Conservation (phyloP, 2,888 invertebrate genomes). For the Drosophila melanocephala region DNA sequence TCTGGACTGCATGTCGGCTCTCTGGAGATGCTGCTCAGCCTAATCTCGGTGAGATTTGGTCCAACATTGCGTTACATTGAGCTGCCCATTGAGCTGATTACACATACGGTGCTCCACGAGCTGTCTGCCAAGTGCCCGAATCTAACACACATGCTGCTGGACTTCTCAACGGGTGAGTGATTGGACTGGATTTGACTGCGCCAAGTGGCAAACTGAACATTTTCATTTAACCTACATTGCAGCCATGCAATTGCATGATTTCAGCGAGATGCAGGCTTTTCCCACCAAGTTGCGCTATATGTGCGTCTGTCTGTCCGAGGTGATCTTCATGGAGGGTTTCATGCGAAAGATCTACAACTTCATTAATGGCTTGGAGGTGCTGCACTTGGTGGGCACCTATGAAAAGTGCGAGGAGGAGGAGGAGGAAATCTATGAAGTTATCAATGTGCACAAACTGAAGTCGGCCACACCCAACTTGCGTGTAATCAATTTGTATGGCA, state of each 20-base stretch:
- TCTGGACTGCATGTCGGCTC: conserved; percentile 92
- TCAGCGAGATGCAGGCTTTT: conserved; percentile 99
- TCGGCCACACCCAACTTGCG: conserved; percentile 98
- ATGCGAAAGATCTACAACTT: conserved; percentile 99
- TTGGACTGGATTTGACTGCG: neutral
- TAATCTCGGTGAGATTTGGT: conserved; percentile 95
- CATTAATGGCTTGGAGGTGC: conserved; percentile 97
- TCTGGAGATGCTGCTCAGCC: conserved; percentile 93
- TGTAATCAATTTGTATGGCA: conserved; percentile 99
- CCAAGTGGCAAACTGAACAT: neutral
- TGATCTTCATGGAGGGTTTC: conserved; percentile 99
- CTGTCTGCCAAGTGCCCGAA: conserved; percentile 98
- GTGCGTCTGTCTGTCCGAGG: conserved; percentile 98
- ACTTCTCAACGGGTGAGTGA: conserved; percentile 93
- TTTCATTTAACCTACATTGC: conserved; percentile 19
- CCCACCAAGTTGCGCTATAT: conserved; percentile 98
- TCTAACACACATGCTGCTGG: conserved; percentile 97
- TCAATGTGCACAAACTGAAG: conserved; percentile 99
- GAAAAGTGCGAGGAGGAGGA: conserved; percentile 99
- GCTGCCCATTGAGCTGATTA: conserved; percentile 97
- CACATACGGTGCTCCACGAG: conserved; percentile 98
- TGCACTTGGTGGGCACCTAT: conserved; percentile 98
- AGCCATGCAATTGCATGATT: conserved; percentile 99
- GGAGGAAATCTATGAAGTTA: conserved; percentile 99
- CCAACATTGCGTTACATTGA: conserved; percentile 96